phyloP scores from a whole-genome alignment of 2,113 vertebrate genomes.

The Apus apus region DNA sequence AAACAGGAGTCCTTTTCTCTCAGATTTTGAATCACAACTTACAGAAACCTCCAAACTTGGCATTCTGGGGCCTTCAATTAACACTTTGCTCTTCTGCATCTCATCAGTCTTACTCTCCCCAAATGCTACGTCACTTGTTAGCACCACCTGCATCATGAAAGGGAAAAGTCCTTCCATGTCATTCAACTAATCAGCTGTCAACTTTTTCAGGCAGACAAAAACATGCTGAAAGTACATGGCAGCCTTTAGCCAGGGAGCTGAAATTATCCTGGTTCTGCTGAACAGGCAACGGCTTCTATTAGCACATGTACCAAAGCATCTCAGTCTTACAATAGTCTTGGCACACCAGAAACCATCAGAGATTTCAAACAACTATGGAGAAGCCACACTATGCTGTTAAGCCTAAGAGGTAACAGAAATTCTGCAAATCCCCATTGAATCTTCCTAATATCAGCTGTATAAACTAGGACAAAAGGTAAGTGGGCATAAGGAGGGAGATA shows the following conservation, averaged over 20 bases:
- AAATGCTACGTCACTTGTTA: not conserved
- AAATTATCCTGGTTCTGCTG: not conserved
- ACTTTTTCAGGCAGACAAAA: not conserved
- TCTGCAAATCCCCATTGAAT: not conserved
- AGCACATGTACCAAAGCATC: not conserved
- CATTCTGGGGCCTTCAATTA: not conserved
- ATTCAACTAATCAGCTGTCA: not conserved
- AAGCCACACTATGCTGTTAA: not conserved
- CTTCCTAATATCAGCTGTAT: not conserved
- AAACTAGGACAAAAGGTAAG: not conserved
- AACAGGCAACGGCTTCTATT: not conserved
- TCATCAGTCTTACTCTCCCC: not conserved
- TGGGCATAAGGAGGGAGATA: fast-evolving
- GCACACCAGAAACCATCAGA: not conserved
- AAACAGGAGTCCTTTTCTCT: not conserved
- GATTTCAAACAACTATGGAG: not conserved
- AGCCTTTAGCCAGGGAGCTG: not conserved
- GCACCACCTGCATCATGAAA: not conserved
- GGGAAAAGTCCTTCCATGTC: not conserved
- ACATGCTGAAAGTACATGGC: not conserved
- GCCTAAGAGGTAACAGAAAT: not conserved
- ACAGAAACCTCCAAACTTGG: not conserved
- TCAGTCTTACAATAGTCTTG: not conserved
- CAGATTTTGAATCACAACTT: fast-evolving
- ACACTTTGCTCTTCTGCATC: not conserved